Evolutionary conservation across 2,113 vertebrate species (phyloP).

Genomic region (Cinclus mexicanus): DNA sequence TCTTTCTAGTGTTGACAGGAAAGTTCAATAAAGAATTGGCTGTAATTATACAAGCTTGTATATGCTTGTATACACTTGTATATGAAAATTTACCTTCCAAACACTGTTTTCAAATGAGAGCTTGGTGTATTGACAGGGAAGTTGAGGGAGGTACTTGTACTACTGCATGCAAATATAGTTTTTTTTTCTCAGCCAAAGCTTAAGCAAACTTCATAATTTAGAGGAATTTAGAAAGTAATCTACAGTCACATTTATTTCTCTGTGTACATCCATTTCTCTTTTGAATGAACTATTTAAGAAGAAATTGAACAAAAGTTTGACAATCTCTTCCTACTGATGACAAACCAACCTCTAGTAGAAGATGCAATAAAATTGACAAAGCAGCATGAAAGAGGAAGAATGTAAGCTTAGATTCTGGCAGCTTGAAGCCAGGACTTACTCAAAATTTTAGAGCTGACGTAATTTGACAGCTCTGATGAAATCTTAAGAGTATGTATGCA

Average conservation of each 20-base stretch:
- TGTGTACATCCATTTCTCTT: neutral
- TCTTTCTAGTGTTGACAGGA: neutral
- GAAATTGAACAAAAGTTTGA: neutral
- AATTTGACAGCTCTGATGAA: constrained; percentile 37
- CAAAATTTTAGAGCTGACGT: neutral
- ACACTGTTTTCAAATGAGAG: neutral
- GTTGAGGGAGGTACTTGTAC: neutral
- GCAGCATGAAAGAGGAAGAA: neutral
- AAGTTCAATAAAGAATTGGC: neutral
- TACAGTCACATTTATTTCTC: neutral
- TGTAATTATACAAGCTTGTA: neutral
- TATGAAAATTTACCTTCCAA: neutral
- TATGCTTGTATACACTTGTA: no score
- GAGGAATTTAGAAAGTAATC: neutral
- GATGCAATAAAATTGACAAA: neutral
- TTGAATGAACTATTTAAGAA: neutral
- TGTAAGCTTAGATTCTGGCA: neutral
- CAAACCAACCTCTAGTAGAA: neutral
- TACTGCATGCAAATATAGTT: neutral
- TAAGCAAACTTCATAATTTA: neutral
- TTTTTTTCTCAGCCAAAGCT: neutral
- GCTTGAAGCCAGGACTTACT: neutral
- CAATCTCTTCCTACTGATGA: neutral
- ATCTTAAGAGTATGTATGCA: neutral
- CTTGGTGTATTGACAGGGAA: neutral